Evolutionary conservation across 1,140 invertebrate species (phyloP), one percentile per base, ranked within the genome.

Genomic region (Cephus cinctus): DNA sequence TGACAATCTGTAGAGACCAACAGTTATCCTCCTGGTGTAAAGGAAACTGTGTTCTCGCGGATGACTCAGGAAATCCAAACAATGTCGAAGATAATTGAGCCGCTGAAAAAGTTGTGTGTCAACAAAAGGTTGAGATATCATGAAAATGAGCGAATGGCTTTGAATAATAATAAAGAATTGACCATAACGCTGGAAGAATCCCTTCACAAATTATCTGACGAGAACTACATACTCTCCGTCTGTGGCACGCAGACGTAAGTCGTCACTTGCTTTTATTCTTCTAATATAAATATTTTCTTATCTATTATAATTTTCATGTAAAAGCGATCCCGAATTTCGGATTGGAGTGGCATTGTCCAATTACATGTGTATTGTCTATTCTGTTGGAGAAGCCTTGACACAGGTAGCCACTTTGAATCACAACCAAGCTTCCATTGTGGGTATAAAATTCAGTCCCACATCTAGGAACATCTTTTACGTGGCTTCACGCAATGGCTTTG

Each of bases 391-490:
- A 36, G 52, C 35, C 5, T 52, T 81, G 55, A 56, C 35, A 62
- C 54, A 66, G 56, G 43, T 57, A 51, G 47, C 55, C 61, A 47
- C 74, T 48, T 49, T 77, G 51, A 41, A 65, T 65, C 44, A 78
- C n/a, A 78, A 80, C 56, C 54, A 71, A 14, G 53, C 70, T 6
- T 71, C 78, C 38, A 67, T 85, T 11, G 76, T 80, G 5, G 82
- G 82, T 36, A 65, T 85, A 2, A 81, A 80, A 55, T 88, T 86
- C 61, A 80, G 79, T 61, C 78, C 78, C 25, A 71, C 65, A 22
- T 81, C 86, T 41, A 78, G 76, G 15, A 76, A 84, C 64, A 67
- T 86, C 32, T 55, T 89, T 19, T 87, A 83, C 57, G 78, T 79
- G 3, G 77, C 78, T 2, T 82, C 76, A 5, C 67, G 71, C 19